phyloP scores from a whole-genome alignment of 53 echinoderm and acorn worm genomes.

The Holothuria leucospilota region DNA sequence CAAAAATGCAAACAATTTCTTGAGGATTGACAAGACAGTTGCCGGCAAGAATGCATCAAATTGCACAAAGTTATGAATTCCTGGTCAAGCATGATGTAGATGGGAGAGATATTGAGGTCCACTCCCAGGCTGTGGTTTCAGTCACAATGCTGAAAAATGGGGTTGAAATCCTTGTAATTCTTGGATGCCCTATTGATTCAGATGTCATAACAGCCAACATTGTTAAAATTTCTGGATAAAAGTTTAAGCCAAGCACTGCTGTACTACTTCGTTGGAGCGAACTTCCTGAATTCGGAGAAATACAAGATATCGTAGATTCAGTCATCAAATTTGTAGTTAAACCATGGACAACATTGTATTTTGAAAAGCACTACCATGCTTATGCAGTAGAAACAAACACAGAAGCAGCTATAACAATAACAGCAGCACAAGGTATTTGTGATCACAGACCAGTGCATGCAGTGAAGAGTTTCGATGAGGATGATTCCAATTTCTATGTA shows the following conservation, averaged over 20 bases:
- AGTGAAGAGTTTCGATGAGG: conserved; percentile 31
- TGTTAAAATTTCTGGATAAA: conserved; percentile 50
- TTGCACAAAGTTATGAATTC: conserved; percentile 43
- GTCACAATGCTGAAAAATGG: conserved; percentile 51
- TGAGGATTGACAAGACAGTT: conserved; percentile 50
- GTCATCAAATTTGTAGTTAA: conserved; percentile 30
- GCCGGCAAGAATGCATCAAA: conserved; percentile 53
- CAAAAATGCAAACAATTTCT: conserved; percentile 34
- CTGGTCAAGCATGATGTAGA: conserved; percentile 46
- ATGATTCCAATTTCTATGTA: conserved; percentile 13
- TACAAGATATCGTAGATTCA: conserved; percentile 36
- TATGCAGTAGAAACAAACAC: conserved; percentile 30
- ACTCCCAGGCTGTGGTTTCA: conserved; percentile 39
- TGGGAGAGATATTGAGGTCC: conserved; percentile 40
- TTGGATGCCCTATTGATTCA: conserved; percentile 40
- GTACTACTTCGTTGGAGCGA: conserved; percentile 59
- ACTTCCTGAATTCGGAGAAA: conserved; percentile 53
- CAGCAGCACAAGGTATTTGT: not conserved
- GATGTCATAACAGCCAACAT: conserved; percentile 31
- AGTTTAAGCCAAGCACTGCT: conserved; percentile 33
- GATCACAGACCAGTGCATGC: conserved; percentile 60
- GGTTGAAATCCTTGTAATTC: conserved; percentile 38
- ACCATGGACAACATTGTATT: conserved; percentile 50
- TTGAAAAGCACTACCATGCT: conserved; percentile 54
- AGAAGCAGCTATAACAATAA: not conserved